Conservation (phyloP, 2,888 invertebrate genomes). For the Gortyna flavago region DNA sequence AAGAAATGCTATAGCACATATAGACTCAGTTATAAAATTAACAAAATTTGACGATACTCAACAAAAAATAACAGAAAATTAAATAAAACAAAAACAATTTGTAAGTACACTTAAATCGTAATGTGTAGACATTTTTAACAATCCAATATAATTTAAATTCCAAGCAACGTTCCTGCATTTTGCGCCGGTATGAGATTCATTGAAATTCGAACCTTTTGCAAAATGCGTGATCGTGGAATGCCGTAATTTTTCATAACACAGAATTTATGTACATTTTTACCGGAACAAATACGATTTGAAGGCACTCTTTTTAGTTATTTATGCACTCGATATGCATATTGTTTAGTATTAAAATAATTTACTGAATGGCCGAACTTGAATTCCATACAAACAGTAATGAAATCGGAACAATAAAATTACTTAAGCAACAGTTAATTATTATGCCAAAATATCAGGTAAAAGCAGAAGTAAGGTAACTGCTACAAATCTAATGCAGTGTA, state of each 20-base stretch:
- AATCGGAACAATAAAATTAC: background rate
- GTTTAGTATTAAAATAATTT: background rate
- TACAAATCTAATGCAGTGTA: conserved; percentile 10
- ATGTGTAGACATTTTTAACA: conserved; percentile 4
- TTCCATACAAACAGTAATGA: conserved; percentile 1
- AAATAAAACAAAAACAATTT: conserved; percentile 19
- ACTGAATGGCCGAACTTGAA: background rate
- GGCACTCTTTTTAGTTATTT: conserved; percentile 9
- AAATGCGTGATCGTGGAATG: conserved; percentile 6
- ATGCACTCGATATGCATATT: background rate
- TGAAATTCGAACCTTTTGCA: background rate
- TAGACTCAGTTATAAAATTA: conserved; percentile 4
- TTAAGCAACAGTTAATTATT: background rate
- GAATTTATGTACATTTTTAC: conserved; percentile 13
- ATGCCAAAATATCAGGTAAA: conserved; percentile 35
- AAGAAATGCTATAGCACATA: background rate
- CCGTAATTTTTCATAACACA: conserved; percentile 1
- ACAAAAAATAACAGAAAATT: conserved; percentile 9
- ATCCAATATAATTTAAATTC: conserved; percentile 29
- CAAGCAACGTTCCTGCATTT: background rate
- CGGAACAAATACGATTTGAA: conserved; percentile 27
- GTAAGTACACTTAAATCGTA: conserved; percentile 20
- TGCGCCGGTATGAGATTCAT: background rate
- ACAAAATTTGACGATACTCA: background rate
- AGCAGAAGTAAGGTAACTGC: background rate